Evolutionary conservation across 2,797 vertebrate genomes (phyloP).

Genomic region (Geotrypetes seraphini): DNA sequence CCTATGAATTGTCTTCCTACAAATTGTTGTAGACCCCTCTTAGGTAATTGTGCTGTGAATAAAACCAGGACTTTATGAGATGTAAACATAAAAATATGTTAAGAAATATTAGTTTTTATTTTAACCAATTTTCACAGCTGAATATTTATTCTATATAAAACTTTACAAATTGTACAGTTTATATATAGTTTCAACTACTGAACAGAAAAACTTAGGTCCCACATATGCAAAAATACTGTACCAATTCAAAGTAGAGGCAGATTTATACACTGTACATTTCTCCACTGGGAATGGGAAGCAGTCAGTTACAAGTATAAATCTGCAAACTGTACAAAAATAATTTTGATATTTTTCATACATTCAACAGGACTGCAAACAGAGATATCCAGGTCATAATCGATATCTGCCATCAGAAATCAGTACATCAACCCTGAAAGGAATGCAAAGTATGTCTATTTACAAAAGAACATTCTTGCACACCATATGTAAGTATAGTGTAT

Average conservation of each 20-base stretch:
- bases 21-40: too few species aligned
- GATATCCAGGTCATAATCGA: slow-evolving; percentile 43
- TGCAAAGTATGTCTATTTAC: slow-evolving; percentile 46
- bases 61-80: too few species aligned
- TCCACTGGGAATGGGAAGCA: slow-evolving; percentile 49
- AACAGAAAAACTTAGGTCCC: slow-evolving; percentile 71
- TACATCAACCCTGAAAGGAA: slow-evolving; percentile 51
- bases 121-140: slow-evolving; percentile 76
- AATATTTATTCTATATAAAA: slow-evolving; percentile 77
- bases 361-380: slow-evolving; percentile 63
- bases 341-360: slow-evolving; percentile 66
- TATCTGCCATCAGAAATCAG: slow-evolving; percentile 49
- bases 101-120: slow-evolving; percentile 83
- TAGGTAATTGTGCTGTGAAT: too few species aligned
- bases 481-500: slow-evolving; percentile 34
- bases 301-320: slow-evolving; percentile 68
- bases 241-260: slow-evolving; percentile 63
- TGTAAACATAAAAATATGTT: slow-evolving; percentile 47
- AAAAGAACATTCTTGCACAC: slow-evolving; percentile 48
- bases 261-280: slow-evolving; percentile 61
- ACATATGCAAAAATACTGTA: slow-evolving; percentile 79
- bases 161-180: slow-evolving; percentile 81
- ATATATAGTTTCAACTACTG: slow-evolving; percentile 69
- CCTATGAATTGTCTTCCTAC: too few species aligned
- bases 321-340: slow-evolving; percentile 80